Base-by-base conservation (phyloP, 2,888 invertebrate genomes). In the Scotopteryx bipunctaria region DNA sequence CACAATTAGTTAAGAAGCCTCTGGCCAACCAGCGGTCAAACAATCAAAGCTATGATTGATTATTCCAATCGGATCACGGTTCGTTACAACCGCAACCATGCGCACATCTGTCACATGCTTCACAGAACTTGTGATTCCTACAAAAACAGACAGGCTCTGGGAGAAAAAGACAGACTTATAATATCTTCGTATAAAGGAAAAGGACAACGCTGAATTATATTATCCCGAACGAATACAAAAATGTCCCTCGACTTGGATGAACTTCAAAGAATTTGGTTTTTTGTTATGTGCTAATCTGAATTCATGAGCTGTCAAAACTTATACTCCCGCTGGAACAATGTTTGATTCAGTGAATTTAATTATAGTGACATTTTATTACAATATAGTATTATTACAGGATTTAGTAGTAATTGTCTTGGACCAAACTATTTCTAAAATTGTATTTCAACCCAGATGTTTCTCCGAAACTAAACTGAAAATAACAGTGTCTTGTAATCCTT, bases 51-150 rank as follows among this genome's bases (percentile, higher is more conserved):
- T 83, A 80, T 87, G 87, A 89, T 88, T 88, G 89, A 88, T 88
- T 86, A 86, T 86, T 81, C 80, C 79, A 77, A 86, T 86, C 78
- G 77, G 80, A 80, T 76, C 81, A 85, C 76, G 89, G 81, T 85
- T 88, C 86, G 88, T 88, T 89, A 86, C 71, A 76, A 75, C 83
- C 83, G 77, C 87, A 84, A 69, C 81, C 86, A 84, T 77, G 88
- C 88, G 85, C 86, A 78, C 89, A 88, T 87, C 88, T 88, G 89
- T 88, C 87, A 80, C 78, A 88, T 83, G 88, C 74, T 86, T 75
- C 82, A 82, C 63, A 66, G 82, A 86, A 81, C 86, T 83, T 83
- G 71, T 81, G 85, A 86, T 78, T 71, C 82, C 77, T 65, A 89
- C 83, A 86, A 88, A 88, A 88, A 87, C 81, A 69, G 85, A 85